phyloP scores from a whole-genome alignment of 2,113 vertebrate species.

The Naja naja region DNA sequence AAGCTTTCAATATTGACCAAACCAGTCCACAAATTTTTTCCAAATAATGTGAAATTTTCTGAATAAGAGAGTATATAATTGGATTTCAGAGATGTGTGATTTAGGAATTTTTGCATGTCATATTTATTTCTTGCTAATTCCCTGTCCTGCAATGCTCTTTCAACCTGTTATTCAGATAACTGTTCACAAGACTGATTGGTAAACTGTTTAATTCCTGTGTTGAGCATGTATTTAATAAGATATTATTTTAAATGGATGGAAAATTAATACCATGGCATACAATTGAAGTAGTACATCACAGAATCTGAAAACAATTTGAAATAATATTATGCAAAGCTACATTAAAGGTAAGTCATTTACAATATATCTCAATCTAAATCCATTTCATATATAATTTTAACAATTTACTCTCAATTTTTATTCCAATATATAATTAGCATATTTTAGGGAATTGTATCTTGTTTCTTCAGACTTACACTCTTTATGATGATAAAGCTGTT shows the following conservation, averaged over 20 bases:
- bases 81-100: not conserved
- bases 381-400: not conserved
- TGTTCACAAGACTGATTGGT: not conserved
- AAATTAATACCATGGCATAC: not conserved
- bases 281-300: not conserved
- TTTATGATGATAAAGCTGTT: not conserved
- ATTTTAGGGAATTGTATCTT: not conserved
- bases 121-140: not conserved
- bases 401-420: not conserved
- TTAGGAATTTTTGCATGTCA: not conserved
- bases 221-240: not conserved
- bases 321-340: not conserved
- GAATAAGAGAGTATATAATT: not conserved
- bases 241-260: not conserved
- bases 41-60: not conserved
- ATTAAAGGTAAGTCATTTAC: not conserved
- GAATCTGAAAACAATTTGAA: not conserved
- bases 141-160: not conserved
- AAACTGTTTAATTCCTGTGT: not conserved
- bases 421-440: not conserved
- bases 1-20: not conserved
- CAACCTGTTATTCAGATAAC: not conserved
- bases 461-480: not conserved
- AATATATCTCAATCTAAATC: not conserved
- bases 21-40: not conserved